Evolutionary conservation across 2,888 invertebrate genomes (phyloP), one percentile per base, ranked within the genome.

Genomic region (Eristalis tenax): DNA sequence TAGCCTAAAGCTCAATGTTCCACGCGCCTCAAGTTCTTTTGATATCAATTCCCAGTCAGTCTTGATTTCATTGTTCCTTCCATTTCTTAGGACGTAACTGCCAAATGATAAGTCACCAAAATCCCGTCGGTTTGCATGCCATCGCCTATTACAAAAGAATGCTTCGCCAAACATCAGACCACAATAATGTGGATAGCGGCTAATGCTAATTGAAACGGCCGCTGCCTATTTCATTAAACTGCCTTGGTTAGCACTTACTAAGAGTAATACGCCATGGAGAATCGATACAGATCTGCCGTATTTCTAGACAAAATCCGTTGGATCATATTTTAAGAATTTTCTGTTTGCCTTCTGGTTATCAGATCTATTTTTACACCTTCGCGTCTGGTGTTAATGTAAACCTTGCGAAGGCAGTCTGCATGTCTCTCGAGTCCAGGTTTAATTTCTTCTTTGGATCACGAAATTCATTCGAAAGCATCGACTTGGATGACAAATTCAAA

Each of bases 161-260:
- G 38, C 10, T 38, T 38, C 38, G 13, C 38, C 18, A 50, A 8
- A 1, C 18, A 50, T 50, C 18, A 50, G 1, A 18, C 50, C 50
- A n/a, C n/a, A n/a, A 43, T 15, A n/a, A 43, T 4, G 13, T 10
- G 13, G 3, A 38, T 11, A 38, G 43, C 8, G 18, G 18, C 6
- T 43, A 50, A 18, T 50, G 50, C 50, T 50, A 50, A 50, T 50
- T 50, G 50, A 50, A 50, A 18, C 18, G 50, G 18, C 18, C 50
- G 50, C 18, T 18, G 8, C 10, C 50, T 50, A 50, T 18, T 50
- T 50, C 50, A 50, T 50, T 8, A 50, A 69, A 69, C 28, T 22
- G 22, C 35, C 35, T 69, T 56, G 56, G 56, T 56, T 69, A 57
- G 35, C 56, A 22, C 15, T 57, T 56, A 57, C 56, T 57, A 57